These are phyloP conservation scores for Melipona beecheii DNA, from an alignment of 2,888 invertebrate genomes.

Conservation along the genomic window DNA sequence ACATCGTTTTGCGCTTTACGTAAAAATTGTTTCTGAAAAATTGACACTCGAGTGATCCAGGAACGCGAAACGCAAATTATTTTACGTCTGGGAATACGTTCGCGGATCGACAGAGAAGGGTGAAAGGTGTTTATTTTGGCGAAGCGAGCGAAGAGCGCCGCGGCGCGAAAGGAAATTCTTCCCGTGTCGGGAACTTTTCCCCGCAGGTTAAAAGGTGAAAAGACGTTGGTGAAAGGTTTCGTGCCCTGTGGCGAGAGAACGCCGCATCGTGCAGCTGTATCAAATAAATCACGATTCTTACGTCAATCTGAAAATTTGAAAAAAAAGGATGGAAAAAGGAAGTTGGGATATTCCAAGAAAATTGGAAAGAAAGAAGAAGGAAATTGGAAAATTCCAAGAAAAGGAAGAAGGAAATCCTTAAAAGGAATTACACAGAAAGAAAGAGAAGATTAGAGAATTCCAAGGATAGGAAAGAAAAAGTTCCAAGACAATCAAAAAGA, in stretches of 20 bases:
- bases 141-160: not conserved
- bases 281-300: conserved; percentile 9
- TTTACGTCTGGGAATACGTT: not conserved
- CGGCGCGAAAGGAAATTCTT: conserved; percentile 14
- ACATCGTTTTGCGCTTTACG: too few species aligned
- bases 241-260: conserved; percentile 15
- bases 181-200: conserved; percentile 4
- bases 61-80: too few species aligned
- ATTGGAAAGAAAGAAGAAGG: too few species aligned
- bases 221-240: conserved; percentile 30
- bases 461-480: too few species aligned
- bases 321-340: not conserved
- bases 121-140: conserved; percentile 22
- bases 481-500: not conserved
- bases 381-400: too few species aligned
- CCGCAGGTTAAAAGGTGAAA: conserved; percentile 30
- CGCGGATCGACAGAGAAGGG: not conserved
- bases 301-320: not conserved
- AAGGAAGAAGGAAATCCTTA: too few species aligned
- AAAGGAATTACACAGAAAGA: too few species aligned
- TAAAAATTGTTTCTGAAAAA: too few species aligned
- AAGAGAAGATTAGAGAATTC: too few species aligned
- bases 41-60: too few species aligned
- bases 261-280: conserved; percentile 5
- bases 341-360: too few species aligned